These are phyloP conservation scores for Globicephala melas DNA, from an alignment of 2,113 vertebrate species.

Conservation along the genomic window DNA sequence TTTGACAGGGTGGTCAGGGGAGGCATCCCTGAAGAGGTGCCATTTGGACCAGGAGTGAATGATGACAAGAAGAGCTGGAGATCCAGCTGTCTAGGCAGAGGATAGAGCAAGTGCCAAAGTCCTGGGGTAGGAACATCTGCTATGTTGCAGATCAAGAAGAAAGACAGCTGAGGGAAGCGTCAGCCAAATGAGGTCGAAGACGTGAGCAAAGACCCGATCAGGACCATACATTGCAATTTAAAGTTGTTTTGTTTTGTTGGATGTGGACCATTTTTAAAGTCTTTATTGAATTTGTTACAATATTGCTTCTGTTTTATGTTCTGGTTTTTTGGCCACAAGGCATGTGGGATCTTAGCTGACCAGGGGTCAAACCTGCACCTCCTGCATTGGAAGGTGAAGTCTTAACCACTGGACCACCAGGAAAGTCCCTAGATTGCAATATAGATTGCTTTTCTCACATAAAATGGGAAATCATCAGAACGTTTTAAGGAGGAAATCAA, in stretches of 20 bases:
- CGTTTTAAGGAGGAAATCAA: background rate
- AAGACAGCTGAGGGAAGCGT: rapidly evolving
- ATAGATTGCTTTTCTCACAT: background rate
- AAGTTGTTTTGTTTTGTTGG: too few species aligned
- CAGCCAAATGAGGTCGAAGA: background rate
- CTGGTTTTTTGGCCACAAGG: too few species aligned
- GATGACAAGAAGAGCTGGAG: background rate
- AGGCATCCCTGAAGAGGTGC: background rate
- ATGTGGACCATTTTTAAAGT: too few species aligned
- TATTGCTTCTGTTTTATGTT: too few species aligned
- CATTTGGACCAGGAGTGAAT: background rate
- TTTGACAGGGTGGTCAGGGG: background rate
- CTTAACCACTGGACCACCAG: too few species aligned
- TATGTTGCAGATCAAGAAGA: background rate
- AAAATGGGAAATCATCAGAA: background rate
- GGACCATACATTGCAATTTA: background rate
- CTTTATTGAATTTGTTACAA: too few species aligned
- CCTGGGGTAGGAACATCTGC: background rate
- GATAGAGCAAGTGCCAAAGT: background rate
- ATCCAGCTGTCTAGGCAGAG: background rate
- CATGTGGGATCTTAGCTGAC: too few species aligned
- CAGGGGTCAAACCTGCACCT: too few species aligned
- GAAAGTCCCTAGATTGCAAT: too few species aligned
- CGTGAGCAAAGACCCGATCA: background rate
- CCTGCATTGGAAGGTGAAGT: too few species aligned